These are phyloP conservation scores for Drosophila takahashii DNA, from an alignment of 1,140 invertebrate genomes.

Conservation along the genomic window DNA sequence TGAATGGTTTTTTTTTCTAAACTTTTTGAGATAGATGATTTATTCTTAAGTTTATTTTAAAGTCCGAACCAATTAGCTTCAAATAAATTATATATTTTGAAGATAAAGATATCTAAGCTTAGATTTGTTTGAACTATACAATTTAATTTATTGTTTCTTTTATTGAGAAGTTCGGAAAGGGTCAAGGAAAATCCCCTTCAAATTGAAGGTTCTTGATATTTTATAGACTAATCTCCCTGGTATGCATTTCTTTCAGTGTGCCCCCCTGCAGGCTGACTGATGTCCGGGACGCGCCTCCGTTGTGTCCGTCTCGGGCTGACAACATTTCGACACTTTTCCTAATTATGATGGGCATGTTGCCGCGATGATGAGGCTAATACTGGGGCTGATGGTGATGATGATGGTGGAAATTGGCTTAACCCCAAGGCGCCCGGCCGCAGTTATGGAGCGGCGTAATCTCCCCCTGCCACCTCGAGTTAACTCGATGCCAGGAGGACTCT, in stretches of 20 bases:
- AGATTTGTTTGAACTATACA: no score
- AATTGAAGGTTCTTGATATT: no score
- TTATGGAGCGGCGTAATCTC: slow-evolving; percentile 51
- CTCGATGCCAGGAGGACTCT: slow-evolving; percentile 13
- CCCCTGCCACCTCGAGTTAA: slow-evolving; percentile 35
- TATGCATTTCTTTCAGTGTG: slow-evolving; percentile 28
- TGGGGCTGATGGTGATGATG: slow-evolving; percentile 46
- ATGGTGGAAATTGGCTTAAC: slow-evolving; percentile 66
- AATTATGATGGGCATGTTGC: slow-evolving; percentile 81
- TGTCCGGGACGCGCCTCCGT: slow-evolving; percentile 22
- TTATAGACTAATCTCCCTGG: no score
- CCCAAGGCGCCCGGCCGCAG: slow-evolving; percentile 37
- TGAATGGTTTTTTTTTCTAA: no score
- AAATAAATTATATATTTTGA: no score
- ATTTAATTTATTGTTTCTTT: no score
- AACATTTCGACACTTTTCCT: slow-evolving; percentile 78
- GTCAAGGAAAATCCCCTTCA: no score
- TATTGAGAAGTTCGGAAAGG: no score
- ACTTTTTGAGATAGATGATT: no score
- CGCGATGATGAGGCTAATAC: slow-evolving; percentile 48
- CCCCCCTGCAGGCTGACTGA: slow-evolving; percentile 17
- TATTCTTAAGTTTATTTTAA: neutral
- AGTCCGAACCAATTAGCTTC: no score
- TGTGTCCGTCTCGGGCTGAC: slow-evolving; percentile 48
- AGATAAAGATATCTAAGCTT: no score